Percentiles rank a stretch among this genome's conserved stretches.
Evolutionary conservation across 2,113 vertebrate species (phyloP).

Genomic region (Genyomyrus donnyi): DNA sequence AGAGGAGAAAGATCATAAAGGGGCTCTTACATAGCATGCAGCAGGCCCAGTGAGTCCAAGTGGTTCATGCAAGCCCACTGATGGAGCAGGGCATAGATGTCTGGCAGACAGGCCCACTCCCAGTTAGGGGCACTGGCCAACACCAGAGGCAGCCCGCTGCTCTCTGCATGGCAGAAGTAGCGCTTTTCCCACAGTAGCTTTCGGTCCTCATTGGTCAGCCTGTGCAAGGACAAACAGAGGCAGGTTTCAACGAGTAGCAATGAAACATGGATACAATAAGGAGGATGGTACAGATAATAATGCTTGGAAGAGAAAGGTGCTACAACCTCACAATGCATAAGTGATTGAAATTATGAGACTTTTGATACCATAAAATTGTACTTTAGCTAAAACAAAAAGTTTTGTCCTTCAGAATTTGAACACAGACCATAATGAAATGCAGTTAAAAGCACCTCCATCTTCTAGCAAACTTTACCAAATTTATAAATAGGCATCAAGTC

Average conservation of each 20-base stretch:
- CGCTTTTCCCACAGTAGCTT: slow-evolving; percentile 88
- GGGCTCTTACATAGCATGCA: slow-evolving; percentile 80
- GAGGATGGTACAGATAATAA: background rate
- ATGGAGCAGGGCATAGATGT: slow-evolving; percentile 83
- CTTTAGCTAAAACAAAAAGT: background rate
- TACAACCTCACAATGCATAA: background rate
- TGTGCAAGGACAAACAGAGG: slow-evolving; percentile 32
- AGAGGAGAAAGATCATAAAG: background rate
- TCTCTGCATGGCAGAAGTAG: slow-evolving; percentile 74
- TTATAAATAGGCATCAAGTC: background rate
- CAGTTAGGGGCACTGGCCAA: slow-evolving; percentile 91
- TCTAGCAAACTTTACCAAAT: background rate
- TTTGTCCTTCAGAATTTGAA: background rate
- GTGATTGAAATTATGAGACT: background rate
- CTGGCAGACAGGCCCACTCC: slow-evolving; percentile 90
- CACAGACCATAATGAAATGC: background rate
- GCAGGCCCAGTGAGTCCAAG: slow-evolving; percentile 85
- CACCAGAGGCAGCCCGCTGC: slow-evolving; percentile 77
- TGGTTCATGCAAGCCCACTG: slow-evolving; percentile 86
- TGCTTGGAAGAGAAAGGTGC: background rate
- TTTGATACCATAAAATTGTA: background rate
- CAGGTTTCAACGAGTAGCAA: background rate
- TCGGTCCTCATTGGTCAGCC: slow-evolving; percentile 73
- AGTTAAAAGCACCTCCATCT: background rate
- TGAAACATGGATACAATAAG: background rate